These are phyloP conservation scores for Merodon equestris DNA, from an alignment of 2,888 invertebrate genomes.

Conservation along the genomic window DNA sequence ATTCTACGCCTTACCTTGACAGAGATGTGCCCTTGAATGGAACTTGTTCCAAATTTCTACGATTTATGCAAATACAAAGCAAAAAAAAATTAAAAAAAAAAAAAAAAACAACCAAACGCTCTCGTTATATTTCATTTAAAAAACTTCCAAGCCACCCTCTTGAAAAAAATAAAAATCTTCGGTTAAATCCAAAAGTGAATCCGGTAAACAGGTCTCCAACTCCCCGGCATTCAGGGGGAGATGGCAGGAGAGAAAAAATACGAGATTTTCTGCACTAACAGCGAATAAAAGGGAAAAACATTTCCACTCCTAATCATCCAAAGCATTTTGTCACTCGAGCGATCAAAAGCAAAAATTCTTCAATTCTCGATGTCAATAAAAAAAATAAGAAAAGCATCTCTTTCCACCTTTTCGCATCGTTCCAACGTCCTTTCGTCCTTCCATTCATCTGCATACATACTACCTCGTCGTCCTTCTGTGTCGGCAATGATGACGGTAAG, in stretches of 20 bases:
- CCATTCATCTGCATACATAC: too few species aligned
- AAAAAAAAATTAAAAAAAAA: too few species aligned
- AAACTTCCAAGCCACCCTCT: conserved; percentile 21
- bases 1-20: too few species aligned
- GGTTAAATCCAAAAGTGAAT: conserved; percentile 48
- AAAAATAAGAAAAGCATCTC: conserved; percentile 27
- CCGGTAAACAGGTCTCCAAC: conserved; percentile 47
- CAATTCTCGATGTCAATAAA: conserved; percentile 63
- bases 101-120: conserved; percentile 4
- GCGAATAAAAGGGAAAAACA: conserved; percentile 59
- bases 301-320: conserved; percentile 60
- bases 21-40: not conserved
- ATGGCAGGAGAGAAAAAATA: too few species aligned
- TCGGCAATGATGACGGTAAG: not conserved
- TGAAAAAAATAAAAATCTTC: conserved; percentile 31
- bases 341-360: conserved; percentile 64
- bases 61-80: conserved; percentile 10
- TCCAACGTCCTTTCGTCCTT: conserved; percentile 23
- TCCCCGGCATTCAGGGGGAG: conserved; percentile 23
- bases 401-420: conserved; percentile 12
- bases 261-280: conserved; percentile 55
- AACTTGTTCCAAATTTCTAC: conserved; percentile 9
- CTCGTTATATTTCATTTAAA: conserved; percentile 21
- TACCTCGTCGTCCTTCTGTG: not conserved
- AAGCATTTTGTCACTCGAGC: conserved; percentile 58